Conservation (phyloP, 2,888 invertebrate species). For the Heliconius erato region DNA sequence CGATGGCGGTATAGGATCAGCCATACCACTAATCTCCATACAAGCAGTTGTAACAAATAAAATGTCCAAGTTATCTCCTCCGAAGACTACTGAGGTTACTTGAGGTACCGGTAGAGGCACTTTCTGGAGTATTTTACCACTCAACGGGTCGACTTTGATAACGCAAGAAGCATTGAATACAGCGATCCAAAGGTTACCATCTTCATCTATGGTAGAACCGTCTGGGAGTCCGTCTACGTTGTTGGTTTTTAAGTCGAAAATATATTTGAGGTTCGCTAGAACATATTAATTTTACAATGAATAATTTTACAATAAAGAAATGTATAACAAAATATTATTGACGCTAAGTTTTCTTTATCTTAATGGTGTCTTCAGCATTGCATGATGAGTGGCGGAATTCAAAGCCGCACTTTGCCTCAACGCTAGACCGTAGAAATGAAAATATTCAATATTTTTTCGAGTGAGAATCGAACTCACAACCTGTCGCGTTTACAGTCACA, state of each 20-base stretch:
- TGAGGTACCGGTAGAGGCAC: constrained; percentile 87
- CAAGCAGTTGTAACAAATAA: constrained; percentile 88
- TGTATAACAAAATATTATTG: too few relatives aligned
- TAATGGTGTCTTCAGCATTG: too few relatives aligned
- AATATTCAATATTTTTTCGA: too few relatives aligned
- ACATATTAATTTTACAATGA: constrained; percentile 46
- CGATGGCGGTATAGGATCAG: constrained; percentile 73
- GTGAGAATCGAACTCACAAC: too few relatives aligned
- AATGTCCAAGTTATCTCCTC: constrained; percentile 89
- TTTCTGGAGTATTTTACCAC: constrained; percentile 84
- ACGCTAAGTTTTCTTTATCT: too few relatives aligned
- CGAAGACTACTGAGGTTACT: constrained; percentile 90
- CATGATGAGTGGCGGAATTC: too few relatives aligned
- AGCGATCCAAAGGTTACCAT: constrained; percentile 92
- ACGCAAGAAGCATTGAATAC: constrained; percentile 88
- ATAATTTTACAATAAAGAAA: too few relatives aligned
- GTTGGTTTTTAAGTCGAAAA: constrained; percentile 85
- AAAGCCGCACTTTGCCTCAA: too few relatives aligned
- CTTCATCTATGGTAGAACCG: constrained; percentile 91
- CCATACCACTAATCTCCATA: constrained; percentile 68
- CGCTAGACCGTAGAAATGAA: too few relatives aligned
- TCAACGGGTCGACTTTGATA: constrained; percentile 83
- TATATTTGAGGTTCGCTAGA: constrained; percentile 86
- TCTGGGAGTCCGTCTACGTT: constrained; percentile 84
- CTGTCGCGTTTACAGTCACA: too few relatives aligned